These are phyloP conservation scores for Pseudorectes ferrugineus DNA, from an alignment of 2,113 vertebrate genomes.

Conservation along the genomic window DNA sequence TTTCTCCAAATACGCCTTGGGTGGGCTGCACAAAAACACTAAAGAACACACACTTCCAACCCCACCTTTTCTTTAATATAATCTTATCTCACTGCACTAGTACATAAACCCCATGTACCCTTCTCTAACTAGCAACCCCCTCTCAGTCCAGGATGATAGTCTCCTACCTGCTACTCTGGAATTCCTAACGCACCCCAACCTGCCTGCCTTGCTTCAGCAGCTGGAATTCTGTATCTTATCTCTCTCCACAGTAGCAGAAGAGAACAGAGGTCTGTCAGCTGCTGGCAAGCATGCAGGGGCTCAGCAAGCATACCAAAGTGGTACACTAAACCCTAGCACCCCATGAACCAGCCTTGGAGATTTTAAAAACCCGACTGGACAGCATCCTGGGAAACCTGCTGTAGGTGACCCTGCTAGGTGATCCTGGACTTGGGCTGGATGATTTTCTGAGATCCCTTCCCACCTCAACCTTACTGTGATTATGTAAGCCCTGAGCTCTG, in stretches of 20 bases:
- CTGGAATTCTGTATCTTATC: background rate
- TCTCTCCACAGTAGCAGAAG: background rate
- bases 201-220: background rate
- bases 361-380: fast-evolving
- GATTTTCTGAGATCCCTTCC: background rate
- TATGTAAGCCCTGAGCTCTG: background rate
- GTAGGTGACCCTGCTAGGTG: background rate
- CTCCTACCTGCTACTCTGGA: background rate
- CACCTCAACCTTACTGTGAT: background rate
- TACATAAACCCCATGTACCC: background rate
- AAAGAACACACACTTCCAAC: background rate
- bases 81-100: background rate
- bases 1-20: background rate
- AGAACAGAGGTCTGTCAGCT: background rate
- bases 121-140: background rate
- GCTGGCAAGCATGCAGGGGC: background rate
- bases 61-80: background rate
- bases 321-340: background rate
- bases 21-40: background rate
- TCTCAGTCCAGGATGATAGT: background rate
- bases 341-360: background rate
- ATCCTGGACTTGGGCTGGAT: background rate
- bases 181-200: background rate
- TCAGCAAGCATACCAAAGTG: background rate
- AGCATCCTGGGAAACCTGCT: background rate